Base-by-base conservation (phyloP, 2,113 vertebrate genomes). In the Castor canadensis region DNA sequence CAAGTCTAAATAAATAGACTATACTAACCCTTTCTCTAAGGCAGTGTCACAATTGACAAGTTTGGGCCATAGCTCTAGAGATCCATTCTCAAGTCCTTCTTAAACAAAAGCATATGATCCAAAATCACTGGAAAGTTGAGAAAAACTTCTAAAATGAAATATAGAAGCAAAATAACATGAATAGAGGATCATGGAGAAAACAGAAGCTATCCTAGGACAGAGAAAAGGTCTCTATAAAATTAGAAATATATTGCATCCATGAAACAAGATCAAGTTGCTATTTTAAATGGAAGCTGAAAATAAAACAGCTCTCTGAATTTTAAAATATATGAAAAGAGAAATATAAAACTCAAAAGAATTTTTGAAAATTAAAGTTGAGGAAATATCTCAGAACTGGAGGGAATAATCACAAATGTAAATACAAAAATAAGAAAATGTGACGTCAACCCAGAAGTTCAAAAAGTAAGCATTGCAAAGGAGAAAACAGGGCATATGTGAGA, bases 281-380 rank as follows among this genome's bases (percentile, higher is more conserved):
- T 43, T 83, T 96, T 90, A 56, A 56, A 72, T 26, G 62, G 28
- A 4, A 91, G 1, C 38, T 73, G 32, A 93, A 87, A 93, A 54
- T 58, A 24, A 87, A 93, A 72, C 2, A 66, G 3, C 28, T 84
- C 1, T 17, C 19, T 89, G 28, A 38, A 67, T 91, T 88, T 73
- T 43, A 79, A 66, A 64, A 12, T 87, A 43, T 72, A 10, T n/a
- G n/a, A 76, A 43, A 84, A 47, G 6, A 90, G 19, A 16, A 89
- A 49, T 94, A 60, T 76, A 82, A 92, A 43, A 75, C 3, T 11
- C 10, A 32, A 79, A 38, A 54, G 1, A 47, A 66, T 9, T 81
- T 93, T 95, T 89, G 16, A 28, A 89, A 86, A 30, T 43, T 73
- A 56, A 75, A 84, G 20, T 66, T 95, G 26, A 83, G 32, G 13